Conservation (phyloP, 2,888 invertebrate species). For the Meteorus colon region DNA sequence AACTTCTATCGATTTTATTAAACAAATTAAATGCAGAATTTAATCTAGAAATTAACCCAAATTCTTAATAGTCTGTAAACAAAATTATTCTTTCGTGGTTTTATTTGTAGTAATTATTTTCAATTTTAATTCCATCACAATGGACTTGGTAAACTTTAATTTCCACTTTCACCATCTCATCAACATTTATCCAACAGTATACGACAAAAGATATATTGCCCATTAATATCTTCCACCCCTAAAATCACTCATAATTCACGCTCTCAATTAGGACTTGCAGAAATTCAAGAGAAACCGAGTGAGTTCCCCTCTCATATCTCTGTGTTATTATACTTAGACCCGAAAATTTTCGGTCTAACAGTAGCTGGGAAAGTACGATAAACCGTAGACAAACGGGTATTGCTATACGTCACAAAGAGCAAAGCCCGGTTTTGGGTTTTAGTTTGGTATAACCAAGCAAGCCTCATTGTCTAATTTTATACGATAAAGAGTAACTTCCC, state of each 20-base stretch:
- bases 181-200: conserved; percentile 20
- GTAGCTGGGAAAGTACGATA: conserved; percentile 54
- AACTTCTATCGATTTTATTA: too few relatives aligned
- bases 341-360: conserved; percentile 29
- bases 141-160: not conserved
- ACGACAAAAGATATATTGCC: conserved; percentile 19
- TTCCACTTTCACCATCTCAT: conserved; percentile 9
- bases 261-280: conserved; percentile 46
- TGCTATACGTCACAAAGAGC: conserved; percentile 39
- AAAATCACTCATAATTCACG: conserved; percentile 27
- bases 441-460: conserved; percentile 5
- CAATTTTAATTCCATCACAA: not conserved
- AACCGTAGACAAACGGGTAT: conserved; percentile 43
- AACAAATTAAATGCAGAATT: too few relatives aligned
- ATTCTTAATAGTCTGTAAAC: not conserved
- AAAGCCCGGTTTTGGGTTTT: conserved; percentile 41
- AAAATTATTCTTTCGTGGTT: not conserved
- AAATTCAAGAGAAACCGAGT: not conserved
- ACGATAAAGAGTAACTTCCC: conserved; percentile 47
- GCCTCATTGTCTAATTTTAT: conserved; percentile 51
- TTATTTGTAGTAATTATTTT: not conserved
- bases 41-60: not conserved
- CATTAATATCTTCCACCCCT: conserved; percentile 1
- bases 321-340: conserved; percentile 24
- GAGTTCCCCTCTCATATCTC: conserved; percentile 11